Base-by-base conservation (phyloP, 2,888 invertebrate species). In the Pyrocoelia pectoralis region DNA sequence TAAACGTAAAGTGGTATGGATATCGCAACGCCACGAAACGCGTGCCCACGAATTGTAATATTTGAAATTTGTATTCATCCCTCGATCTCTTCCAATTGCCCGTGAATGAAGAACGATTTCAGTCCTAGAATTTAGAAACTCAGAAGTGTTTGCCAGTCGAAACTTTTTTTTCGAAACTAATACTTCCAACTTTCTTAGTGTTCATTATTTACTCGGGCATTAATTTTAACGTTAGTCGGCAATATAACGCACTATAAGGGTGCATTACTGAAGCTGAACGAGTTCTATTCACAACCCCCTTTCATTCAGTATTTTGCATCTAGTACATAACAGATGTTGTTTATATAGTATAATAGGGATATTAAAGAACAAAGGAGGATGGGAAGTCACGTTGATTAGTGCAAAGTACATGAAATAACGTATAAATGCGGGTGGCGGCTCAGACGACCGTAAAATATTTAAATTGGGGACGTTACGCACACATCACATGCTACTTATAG, bases 371-470 rank as follows among this genome's bases (percentile, higher is more conserved):
- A 64, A 59, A 64, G 50, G 10, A 24, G 56, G 56, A 56, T 48
- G 43, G 59, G 14, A 56, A 64, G 66, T 57, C 48, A 17, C 40
- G 60, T 56, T 62, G 60, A 65, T 65, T 62, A 65, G 61, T 50
- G 56, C 48, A 52, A 64, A 64, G 49, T 46, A 59, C 6, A 51
- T 28, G 64, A 59, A 50, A 64, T 48, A 48, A 48, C 29, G 55
- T 40, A 59, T 43, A 43, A 43, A 70, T 71, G 72, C 72, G 74
- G 72, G 72, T 72, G 72, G 71, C 73, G 67, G 69, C 68, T 71
- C 74, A 76, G 70, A 70, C 69, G 71, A 75, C 76, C 77, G 77
- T 78, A 73, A 78, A 78, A 79, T 78, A 77, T 79, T 78, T 78
- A 78, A 78, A 78, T 78, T 78, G 76, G 43, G 43, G 43, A 43